A percentile compares a stretch with the other conserved stretches of the same genome.
Conservation (phyloP, 2,888 invertebrate species). For the Leptodirus hochenwartii region DNA sequence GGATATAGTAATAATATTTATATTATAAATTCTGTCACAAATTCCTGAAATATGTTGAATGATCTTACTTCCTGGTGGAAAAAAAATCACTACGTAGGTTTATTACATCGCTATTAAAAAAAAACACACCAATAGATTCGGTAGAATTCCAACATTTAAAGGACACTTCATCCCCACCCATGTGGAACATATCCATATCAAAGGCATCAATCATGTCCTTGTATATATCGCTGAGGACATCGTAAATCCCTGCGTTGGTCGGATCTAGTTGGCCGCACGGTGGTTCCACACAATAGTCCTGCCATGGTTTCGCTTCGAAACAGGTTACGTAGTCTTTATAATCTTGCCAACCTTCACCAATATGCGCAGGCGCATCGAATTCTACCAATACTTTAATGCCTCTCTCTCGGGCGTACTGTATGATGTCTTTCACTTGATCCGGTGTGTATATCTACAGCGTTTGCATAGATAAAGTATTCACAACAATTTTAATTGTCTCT, state of each 20-base stretch:
- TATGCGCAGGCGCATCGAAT: constrained; percentile 82
- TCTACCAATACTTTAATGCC: constrained; percentile 82
- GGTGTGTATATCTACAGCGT: no score
- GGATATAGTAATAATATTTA: no score
- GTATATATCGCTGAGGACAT: constrained; percentile 49
- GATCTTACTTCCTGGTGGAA: no score
- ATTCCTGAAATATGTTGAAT: no score
- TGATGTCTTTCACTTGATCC: constrained; percentile 33
- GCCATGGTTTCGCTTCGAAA: constrained; percentile 61
- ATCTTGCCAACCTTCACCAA: constrained; percentile 72
- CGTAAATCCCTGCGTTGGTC: constrained; percentile 46
- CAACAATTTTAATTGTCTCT: no score
- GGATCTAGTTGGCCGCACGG: constrained; percentile 76
- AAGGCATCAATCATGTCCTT: constrained; percentile 55
- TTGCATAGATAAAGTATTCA: no score
- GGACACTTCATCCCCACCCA: constrained; percentile 70
- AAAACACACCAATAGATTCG: constrained; percentile 39
- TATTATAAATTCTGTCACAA: no score
- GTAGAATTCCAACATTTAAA: constrained; percentile 62
- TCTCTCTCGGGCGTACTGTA: constrained; percentile 48
- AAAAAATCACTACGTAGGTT: no score
- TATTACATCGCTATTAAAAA: no score
- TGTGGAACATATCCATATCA: constrained; percentile 62
- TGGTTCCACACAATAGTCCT: constrained; percentile 54
- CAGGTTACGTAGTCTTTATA: constrained; percentile 42